Evolutionary conservation across 2,888 invertebrate species (phyloP), one percentile per base, ranked within the genome.

Genomic region (Patella pellucida): DNA sequence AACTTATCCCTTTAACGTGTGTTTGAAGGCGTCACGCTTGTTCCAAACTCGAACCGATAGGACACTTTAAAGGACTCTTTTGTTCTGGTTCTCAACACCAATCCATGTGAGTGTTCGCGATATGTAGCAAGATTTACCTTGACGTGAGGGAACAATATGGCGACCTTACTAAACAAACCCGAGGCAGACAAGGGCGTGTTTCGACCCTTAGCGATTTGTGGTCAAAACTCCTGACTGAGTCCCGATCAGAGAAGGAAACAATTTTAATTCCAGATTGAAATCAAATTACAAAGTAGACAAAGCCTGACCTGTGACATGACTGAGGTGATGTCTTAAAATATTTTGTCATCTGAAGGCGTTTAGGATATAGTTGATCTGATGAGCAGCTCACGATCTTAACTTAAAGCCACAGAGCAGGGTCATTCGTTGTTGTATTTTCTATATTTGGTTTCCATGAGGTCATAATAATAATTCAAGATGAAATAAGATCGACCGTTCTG

Each of bases 281-380:
- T 62, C 62, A 62, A n/a, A 62, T 62, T 62, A 23, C 62, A 62
- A 62, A 62, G 62, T 14, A n/a, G 23, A 19, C 62, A 12, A 62
- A 19, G 19, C 23, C 14, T 62, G 62, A 62, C 19, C 62, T 62
- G 12, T 62, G 62, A 62, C 62, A 62, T 62, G 62, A 12, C 3
- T 7, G 7, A 4, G 41, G 41, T 41, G 41, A 41, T 41, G 41
- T 41, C 41, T 41, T 41, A 41, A 41, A 41, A 41, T 41, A 41
- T 41, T 41, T 41, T 41, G 41, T 41, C 1, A 41, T 41, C 9
- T 41, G 41, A 41, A 41, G 41, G 9, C 41, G 9, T 41, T 41
- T 41, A 41, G 41, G 41, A 41, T 41, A 41, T 7, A 41, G 0
- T 9, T 9, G 41, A 41, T 41, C 41, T 41, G 0, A 41, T 41